Evolutionary conservation across 2,797 vertebrate genomes (phyloP).

Genomic region (Cottoperca gobio): DNA sequence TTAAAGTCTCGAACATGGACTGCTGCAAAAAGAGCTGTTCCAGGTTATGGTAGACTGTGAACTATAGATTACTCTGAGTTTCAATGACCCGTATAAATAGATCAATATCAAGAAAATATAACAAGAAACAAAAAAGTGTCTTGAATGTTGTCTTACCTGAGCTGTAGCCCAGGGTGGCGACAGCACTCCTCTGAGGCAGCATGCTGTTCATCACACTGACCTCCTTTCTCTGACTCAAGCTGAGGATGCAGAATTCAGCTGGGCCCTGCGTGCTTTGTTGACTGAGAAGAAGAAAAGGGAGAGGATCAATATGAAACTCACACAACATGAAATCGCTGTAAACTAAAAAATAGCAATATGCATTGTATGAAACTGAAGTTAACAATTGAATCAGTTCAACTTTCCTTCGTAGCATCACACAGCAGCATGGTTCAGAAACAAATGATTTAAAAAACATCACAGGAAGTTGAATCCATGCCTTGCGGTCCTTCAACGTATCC

Average conservation of each 20-base stretch:
- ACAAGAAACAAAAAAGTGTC: not conserved
- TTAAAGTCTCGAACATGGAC: not conserved
- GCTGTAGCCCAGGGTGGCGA: conserved; percentile 78
- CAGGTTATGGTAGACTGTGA: not conserved
- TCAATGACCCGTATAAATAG: not conserved
- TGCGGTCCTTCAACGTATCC: not conserved
- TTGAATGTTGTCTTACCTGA: conserved; percentile 78
- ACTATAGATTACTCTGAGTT: not conserved
- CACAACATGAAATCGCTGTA: not conserved
- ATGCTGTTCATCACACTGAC: conserved; percentile 80
- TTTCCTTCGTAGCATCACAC: not conserved
- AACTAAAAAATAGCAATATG: not conserved
- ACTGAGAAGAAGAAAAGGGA: conserved; percentile 28
- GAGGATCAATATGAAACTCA: conserved; percentile 16
- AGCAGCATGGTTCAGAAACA: conserved; percentile 8
- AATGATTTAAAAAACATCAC: conserved; percentile 8
- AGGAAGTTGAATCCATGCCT: conserved; percentile 29
- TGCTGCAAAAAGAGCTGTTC: not conserved
- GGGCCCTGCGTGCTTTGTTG: conserved; percentile 42
- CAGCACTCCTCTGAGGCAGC: conserved; percentile 86
- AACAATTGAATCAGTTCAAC: not conserved
- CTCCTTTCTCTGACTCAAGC: conserved; percentile 64
- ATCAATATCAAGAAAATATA: not conserved
- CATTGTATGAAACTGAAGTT: not conserved
- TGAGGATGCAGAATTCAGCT: conserved; percentile 66